Conservation (phyloP, 2,113 vertebrate species). For the Plecotus auritus region DNA sequence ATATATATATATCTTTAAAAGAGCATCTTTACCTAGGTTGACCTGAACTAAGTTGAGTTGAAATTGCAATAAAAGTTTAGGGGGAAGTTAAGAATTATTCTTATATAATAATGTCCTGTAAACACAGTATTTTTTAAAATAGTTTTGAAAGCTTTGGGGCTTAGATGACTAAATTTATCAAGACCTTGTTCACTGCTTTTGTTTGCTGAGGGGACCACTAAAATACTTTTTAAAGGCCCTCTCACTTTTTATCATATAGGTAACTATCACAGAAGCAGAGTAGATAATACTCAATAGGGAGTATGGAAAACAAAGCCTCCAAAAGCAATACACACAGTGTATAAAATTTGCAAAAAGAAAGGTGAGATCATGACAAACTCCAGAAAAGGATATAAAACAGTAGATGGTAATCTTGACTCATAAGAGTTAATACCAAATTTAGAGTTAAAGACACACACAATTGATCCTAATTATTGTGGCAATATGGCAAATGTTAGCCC, state of each 20-base stretch:
- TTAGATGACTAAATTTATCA: no score
- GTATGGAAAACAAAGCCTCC: background rate
- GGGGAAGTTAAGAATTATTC: background rate
- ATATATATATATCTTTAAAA: no score
- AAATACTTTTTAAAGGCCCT: background rate
- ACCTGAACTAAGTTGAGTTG: background rate
- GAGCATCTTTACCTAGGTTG: background rate
- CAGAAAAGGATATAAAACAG: background rate
- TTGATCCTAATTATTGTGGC: background rate
- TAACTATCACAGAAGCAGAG: background rate
- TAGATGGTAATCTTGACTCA: background rate
- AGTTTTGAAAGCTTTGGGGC: background rate
- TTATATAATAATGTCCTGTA: background rate
- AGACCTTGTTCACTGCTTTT: no score
- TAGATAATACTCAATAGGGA: background rate
- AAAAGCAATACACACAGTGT: background rate
- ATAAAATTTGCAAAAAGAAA: background rate
- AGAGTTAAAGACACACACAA: background rate
- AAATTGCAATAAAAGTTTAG: background rate
- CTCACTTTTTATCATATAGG: background rate
- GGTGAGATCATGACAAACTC: background rate
- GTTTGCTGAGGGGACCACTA: no score
- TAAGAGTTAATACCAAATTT: background rate
- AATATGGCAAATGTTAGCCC: constrained; percentile 19
- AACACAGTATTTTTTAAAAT: background rate